A percentile compares a stretch with the other conserved stretches of the same genome.
Conservation (phyloP, 30 jellyfish, hydroid and myxozoan species). For the Turritopsis dohrnii region DNA sequence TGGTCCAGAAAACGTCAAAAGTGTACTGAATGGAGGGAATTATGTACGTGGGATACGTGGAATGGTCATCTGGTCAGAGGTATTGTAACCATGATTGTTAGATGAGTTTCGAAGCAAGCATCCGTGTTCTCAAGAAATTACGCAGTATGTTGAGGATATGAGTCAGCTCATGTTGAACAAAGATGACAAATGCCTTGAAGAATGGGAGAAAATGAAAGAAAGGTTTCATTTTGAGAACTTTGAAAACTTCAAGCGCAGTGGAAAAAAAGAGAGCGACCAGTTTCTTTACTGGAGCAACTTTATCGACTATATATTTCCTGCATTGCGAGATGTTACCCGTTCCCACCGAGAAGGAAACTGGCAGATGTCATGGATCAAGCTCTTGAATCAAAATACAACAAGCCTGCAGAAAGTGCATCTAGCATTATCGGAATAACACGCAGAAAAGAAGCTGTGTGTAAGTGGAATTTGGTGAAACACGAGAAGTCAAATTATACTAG, state of each 20-base stretch:
- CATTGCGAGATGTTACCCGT: constrained; percentile 30
- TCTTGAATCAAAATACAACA: no score
- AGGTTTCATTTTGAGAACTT: no score
- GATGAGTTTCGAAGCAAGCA: not conserved
- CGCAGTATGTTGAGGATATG: no score
- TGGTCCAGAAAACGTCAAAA: not conserved
- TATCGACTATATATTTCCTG: not conserved
- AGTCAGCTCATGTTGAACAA: no score
- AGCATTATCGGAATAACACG: no score
- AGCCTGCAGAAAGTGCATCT: no score
- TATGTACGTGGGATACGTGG: constrained; percentile 3
- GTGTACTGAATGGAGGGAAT: constrained; percentile 4
- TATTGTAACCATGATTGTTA: not conserved
- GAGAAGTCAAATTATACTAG: constrained; percentile 4
- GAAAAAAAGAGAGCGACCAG: no score
- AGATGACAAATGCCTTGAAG: no score
- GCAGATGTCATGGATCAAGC: no score
- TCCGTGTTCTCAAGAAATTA: not conserved
- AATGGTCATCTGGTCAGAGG: not conserved
- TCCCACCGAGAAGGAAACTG: constrained; percentile 43
- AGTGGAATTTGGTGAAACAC: constrained; percentile 15
- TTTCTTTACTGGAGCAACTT: no score
- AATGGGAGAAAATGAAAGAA: no score
- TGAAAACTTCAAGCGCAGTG: no score
- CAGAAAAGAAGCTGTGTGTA: constrained; percentile 18